phyloP scores from a whole-genome alignment of 2,113 vertebrate genomes.

The Amphiprion percula region DNA sequence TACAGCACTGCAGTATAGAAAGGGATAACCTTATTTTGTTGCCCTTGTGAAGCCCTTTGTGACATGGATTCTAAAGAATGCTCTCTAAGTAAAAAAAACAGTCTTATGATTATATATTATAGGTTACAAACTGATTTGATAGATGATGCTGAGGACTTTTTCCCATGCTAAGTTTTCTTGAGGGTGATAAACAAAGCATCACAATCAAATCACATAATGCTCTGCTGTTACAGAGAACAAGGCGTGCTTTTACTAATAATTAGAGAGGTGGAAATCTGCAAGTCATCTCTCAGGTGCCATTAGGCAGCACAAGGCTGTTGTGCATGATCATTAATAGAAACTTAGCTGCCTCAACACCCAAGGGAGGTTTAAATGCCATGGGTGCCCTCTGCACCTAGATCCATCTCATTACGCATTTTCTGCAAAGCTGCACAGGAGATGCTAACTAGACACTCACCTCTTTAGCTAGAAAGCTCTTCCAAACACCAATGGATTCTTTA shows the following conservation, averaged over 20 bases:
- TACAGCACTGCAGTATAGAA: slow-evolving; percentile 26
- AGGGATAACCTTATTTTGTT: background rate
- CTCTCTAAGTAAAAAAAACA: too few species aligned
- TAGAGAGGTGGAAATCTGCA: slow-evolving; percentile 47
- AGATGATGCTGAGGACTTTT: background rate
- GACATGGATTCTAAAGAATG: background rate
- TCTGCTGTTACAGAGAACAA: slow-evolving; percentile 17
- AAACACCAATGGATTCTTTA: background rate
- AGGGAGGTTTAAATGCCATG: slow-evolving; percentile 31
- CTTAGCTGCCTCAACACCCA: slow-evolving; percentile 31
- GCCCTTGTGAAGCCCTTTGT: background rate
- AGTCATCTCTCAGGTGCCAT: slow-evolving; percentile 55
- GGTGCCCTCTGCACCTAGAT: slow-evolving; percentile 38
- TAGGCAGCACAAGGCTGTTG: slow-evolving; percentile 41
- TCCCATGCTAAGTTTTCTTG: background rate
- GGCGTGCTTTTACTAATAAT: slow-evolving; percentile 44
- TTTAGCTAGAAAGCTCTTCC: slow-evolving; percentile 19
- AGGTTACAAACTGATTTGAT: background rate
- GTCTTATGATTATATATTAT: too few species aligned
- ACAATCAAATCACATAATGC: slow-evolving; percentile 1
- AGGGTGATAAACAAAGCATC: background rate
- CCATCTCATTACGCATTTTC: slow-evolving; percentile 45
- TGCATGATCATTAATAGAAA: slow-evolving; percentile 55
- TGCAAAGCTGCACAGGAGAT: slow-evolving; percentile 33
- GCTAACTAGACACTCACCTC: slow-evolving; percentile 14